Evolutionary conservation across 2,797 vertebrate species (phyloP), one percentile per base, ranked within the genome.

Genomic region (Pteronotus mesoamericanus): DNA sequence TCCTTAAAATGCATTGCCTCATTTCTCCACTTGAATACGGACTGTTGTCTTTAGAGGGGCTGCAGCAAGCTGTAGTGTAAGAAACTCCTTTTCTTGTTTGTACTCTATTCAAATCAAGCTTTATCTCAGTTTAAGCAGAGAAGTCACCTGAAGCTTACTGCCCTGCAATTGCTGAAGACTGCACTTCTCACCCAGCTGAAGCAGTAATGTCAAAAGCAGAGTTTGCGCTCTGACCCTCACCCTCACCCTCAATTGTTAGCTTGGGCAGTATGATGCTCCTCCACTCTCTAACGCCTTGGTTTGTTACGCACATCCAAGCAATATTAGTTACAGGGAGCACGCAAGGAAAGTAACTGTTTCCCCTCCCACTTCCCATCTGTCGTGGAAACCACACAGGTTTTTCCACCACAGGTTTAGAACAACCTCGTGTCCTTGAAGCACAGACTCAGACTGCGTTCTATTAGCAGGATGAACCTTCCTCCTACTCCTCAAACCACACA

Each of bases 341-440:
- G n/a, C 18, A 34, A 61, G 85, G 83, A 55, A 86, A 93, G 77
- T 96, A 79, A 53, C 14, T 11, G 7, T 84, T 90, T 59, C 21
- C 29, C 75, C 80, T 78, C 91, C 97, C 14, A 95, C 97, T 91
- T 14, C 77, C 95, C 94, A 96, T 97, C 97, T 97, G 95, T 12
- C 84, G 66, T 71, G 86, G 94, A 96, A 93, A 86, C 89, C 83
- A 86, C n/a, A 82, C 82, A 95, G 83, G 83, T 94, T 96, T 95
- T 94, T 48, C 88, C 48, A 64, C 44, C 79, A 53, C 78, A 95
- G 94, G 95, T 96, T 96, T 91, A 91, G 86, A 91, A 64, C 89
- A 93, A 89, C 82, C 88, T 93, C 32, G 6, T 88, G 92, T 97
- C 95, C 96, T 97, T 94, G 79, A 86, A 90, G 75, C 66, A 77